Percentiles rank a stretch among this genome's conserved stretches.
Conservation (phyloP, 2,888 invertebrate genomes). For the Erebia palarica region DNA sequence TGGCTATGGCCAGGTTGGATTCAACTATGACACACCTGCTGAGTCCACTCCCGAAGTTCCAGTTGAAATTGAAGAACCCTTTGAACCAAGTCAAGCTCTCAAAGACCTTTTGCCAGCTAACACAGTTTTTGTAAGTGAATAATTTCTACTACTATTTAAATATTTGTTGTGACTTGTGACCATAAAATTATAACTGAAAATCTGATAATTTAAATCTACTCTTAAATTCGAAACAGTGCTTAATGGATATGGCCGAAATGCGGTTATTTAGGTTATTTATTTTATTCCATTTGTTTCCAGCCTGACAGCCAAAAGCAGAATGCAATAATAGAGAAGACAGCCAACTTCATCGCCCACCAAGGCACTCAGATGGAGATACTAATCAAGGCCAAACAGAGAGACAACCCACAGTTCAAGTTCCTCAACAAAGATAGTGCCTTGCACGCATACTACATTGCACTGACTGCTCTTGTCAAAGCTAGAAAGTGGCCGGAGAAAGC, state of each 20-base stretch:
- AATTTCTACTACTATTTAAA: background rate
- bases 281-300: slow-evolving; percentile 72
- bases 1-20: slow-evolving; percentile 88
- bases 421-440: slow-evolving; percentile 92
- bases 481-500: slow-evolving; percentile 71
- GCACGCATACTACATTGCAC: slow-evolving; percentile 94
- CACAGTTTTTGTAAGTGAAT: slow-evolving; percentile 61
- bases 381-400: slow-evolving; percentile 97
- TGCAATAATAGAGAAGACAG: slow-evolving; percentile 97
- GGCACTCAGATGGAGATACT: slow-evolving; percentile 99
- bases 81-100: slow-evolving; percentile 87
- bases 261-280: background rate
- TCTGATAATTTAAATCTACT: too few relatives aligned
- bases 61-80: slow-evolving; percentile 89
- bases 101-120: slow-evolving; percentile 86
- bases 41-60: slow-evolving; percentile 77
- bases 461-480: slow-evolving; percentile 70
- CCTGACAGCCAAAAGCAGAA: slow-evolving; percentile 94
- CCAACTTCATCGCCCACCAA: slow-evolving; percentile 92
- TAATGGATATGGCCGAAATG: too few relatives aligned
- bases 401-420: slow-evolving; percentile 96
- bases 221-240: too few relatives aligned
- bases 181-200: too few relatives aligned
- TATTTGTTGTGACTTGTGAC: too few relatives aligned
- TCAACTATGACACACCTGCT: slow-evolving; percentile 85